Conservation (phyloP, 2,113 vertebrate species). For the Semnornis frantzii region DNA sequence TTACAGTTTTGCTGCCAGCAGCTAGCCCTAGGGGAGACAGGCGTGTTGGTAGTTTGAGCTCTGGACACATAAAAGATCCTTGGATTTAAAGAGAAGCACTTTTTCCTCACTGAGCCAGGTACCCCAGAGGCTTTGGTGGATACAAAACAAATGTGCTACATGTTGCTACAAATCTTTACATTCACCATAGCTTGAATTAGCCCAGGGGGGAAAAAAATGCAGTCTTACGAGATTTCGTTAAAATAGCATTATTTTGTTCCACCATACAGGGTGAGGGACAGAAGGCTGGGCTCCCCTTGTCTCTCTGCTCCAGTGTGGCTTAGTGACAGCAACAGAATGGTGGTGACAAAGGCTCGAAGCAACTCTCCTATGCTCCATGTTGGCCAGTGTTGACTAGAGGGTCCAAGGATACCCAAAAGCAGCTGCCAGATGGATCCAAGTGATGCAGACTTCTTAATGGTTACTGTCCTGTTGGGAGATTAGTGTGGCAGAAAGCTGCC, state of each 20-base stretch:
- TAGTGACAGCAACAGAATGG: rapidly evolving
- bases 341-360: rapidly evolving
- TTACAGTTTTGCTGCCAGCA: not conserved
- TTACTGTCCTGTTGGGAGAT: not conserved
- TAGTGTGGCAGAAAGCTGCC: not conserved
- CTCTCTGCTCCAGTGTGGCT: rapidly evolving
- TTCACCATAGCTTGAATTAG: not conserved
- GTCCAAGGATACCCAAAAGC: not conserved
- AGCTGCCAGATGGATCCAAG: not conserved
- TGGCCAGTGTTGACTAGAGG: rapidly evolving
- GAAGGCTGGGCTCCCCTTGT: not conserved
- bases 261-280: rapidly evolving
- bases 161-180: not conserved
- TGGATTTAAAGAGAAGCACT: not conserved
- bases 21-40: not conserved
- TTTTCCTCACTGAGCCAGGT: not conserved
- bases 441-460: rapidly evolving
- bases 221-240: not conserved
- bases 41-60: not conserved
- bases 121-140: not conserved
- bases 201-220: not conserved
- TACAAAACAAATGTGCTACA: not conserved
- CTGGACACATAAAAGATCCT: not conserved
- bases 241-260: rapidly evolving
- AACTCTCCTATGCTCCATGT: rapidly evolving